These are phyloP conservation scores for Propithecus deckenii DNA, from an alignment of 2,797 vertebrate species.

Conservation along the genomic window DNA sequence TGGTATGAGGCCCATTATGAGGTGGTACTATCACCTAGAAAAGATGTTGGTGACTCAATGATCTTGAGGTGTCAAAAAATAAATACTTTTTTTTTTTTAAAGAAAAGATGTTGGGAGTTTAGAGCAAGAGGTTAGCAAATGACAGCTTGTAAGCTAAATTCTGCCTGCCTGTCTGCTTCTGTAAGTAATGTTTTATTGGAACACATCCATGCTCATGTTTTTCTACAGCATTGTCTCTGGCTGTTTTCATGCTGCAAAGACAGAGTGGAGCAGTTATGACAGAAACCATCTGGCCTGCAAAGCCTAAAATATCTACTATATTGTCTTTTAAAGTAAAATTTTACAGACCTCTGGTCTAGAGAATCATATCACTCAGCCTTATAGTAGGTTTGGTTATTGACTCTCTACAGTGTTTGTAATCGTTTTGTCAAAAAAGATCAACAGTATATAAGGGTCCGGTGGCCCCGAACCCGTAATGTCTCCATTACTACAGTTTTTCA, in stretches of 20 bases:
- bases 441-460: background rate
- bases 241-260: background rate
- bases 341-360: background rate
- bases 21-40: background rate
- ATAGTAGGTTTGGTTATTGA: background rate
- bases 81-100: background rate
- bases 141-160: background rate
- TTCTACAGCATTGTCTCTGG: background rate
- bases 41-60: background rate
- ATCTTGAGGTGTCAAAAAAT: background rate
- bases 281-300: background rate
- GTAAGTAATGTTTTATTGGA: background rate
- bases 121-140: background rate
- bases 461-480: background rate
- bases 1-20: background rate
- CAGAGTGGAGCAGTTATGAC: background rate
- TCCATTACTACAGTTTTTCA: background rate
- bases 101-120: background rate
- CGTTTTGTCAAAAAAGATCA: background rate
- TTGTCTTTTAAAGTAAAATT: background rate
- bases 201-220: background rate
- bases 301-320: background rate
- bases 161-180: background rate
- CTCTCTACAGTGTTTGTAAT: background rate
- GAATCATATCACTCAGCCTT: background rate